Base-by-base conservation (phyloP, 2,888 invertebrate species). In the Eudemis profundana region DNA sequence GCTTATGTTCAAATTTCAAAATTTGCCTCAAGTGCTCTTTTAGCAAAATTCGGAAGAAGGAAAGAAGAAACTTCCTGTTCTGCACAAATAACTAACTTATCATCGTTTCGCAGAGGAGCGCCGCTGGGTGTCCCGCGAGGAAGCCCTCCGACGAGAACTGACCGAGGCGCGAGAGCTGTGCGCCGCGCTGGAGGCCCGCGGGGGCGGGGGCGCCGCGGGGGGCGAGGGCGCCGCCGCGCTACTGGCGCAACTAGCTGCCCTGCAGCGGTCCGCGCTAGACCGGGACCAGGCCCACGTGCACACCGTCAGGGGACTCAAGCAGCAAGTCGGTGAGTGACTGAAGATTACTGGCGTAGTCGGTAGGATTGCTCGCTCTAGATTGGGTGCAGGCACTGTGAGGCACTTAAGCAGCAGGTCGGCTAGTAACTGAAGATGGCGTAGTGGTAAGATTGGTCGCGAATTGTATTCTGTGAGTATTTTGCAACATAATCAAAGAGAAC, bases 101-200 rank as follows among this genome's bases (percentile, higher is more conserved):
- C n/a, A n/a, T n/a, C n/a, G 44, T 3, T 40, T 67, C 46, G 0
- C 73, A 90, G 91, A 89, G 83, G 88, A 91, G 74, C 83, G 84
- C 21, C 87, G 90, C 17, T 92, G 92, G 91, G 74, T 85, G 62
- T 40, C 70, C 0, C 89, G 92, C 50, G 86, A 84, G 70, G 81
- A 84, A 68, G 75, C 78, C 0, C 78, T 92, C 1, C 86, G 92
- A 0, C 77, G 77, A 0, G 89, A 91, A 73, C 74, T 84, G 40
- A 59, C 66, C 4, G 83, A 78, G 67, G 81, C 84, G 15, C 84
- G 83, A 12, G 82, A 84, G 73, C 68, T 68, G 68, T 67, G 69
- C 56, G 71, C 68, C 21, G 70, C 69, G 29, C 64, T 66, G 19
- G 72, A 64, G 51, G 73, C 60, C 69, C 64, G 76, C 64, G 56